Evolutionary conservation across 1,140 invertebrate species (phyloP), one percentile per base, ranked within the genome.

Genomic region (Euschistus heros): DNA sequence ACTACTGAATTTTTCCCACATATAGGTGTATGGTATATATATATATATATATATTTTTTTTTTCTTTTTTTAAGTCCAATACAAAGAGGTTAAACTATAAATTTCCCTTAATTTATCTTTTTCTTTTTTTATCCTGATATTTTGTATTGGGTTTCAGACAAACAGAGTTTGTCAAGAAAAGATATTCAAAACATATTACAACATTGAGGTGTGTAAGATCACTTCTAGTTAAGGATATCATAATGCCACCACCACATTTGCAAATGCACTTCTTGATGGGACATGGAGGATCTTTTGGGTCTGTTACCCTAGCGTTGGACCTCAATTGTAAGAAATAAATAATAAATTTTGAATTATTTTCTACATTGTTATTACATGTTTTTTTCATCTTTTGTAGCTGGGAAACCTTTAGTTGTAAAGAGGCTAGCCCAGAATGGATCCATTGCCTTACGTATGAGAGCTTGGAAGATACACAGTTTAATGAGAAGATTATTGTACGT

Each of bases 201-300:
- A 37, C 33, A 37, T 37, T 37, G 33, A 37, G 33, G 33, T 37
- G 33, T 37, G 33, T 37, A 37, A 37, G 33, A 37, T 37, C 33
- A 13, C 3, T 50, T 50, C 22, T 50, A 1, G n/a, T 50, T 50
- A 46, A 57, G 17, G 27, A 55, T 44, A 20, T 65, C 15, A 47
- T 65, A 1, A 26, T 57, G 20, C 18, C 63, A 13, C 27, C 63
- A n/a, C 26, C 14, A 54, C 47, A 55, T 17, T 13, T 54, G 15
- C n/a, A 57, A n/a, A 30, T n/a, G 30, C 27, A 65, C n/a, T 33
- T 27, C 18, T 4, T 57, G 3, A 24, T 42, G 14, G 15, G 22
- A 44, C n/a, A 33, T 3, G 63, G 52, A 65, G 63, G 63, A 17
- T 27, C 30, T n/a, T 55, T 65, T 22, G 63, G 63, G 27, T 50